These are phyloP conservation scores for Macroteleia sp. DNA, from an alignment of 2,888 invertebrate species.

Conservation along the genomic window DNA sequence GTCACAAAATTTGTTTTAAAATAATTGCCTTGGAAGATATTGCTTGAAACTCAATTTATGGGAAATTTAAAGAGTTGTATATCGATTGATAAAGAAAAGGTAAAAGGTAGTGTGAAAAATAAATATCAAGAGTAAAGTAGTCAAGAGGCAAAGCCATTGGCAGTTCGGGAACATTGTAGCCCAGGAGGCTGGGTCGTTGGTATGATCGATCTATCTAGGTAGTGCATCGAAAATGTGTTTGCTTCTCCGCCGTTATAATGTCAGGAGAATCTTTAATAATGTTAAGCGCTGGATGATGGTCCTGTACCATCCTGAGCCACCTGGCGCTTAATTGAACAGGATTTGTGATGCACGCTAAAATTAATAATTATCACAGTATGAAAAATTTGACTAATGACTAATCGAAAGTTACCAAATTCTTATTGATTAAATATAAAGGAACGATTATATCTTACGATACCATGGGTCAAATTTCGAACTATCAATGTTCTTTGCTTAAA, in stretches of 20 bases:
- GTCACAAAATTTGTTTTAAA: no score
- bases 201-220: conserved; percentile 53
- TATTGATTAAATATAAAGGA: no score
- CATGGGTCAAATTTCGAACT: no score
- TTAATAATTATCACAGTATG: background rate
- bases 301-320: conserved; percentile 57
- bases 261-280: conserved; percentile 3
- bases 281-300: conserved; percentile 46
- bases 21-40: no score
- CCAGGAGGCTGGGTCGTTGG: conserved; percentile 62
- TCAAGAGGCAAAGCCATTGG: conserved; percentile 25
- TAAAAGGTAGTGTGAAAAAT: conserved; percentile 28
- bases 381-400: no score
- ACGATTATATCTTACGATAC: no score
- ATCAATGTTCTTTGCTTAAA: no score
- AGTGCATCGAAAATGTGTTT: conserved; percentile 45
- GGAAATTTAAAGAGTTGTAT: conserved; percentile 18
- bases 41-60: conserved; percentile 10
- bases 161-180: conserved; percentile 42
- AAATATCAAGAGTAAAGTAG: conserved; percentile 28
- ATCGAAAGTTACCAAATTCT: no score
- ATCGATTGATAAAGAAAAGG: conserved; percentile 26
- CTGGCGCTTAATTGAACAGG: conserved; percentile 32
- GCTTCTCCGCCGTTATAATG: conserved; percentile 25
- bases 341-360: conserved; percentile 16